Evolutionary conservation across 37 sponge, comb jelly and placozoan genomes (phyloP), one percentile per base, ranked within the genome.

Genomic region (Amphimedon queenslandica): DNA sequence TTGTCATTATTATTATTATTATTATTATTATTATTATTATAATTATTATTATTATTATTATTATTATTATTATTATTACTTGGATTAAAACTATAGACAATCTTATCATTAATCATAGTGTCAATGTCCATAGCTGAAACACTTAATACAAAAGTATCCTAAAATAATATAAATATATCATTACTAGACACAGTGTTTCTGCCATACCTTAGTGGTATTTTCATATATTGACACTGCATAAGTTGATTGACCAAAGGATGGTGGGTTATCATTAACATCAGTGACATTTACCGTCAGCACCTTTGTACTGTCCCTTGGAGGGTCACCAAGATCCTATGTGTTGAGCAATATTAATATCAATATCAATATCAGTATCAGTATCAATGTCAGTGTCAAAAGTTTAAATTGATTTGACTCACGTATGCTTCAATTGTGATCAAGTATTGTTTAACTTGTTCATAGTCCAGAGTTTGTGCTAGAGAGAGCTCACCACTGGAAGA

Each of bases 231-330:
- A 16, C 25, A 65, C 42, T n/a, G 11, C 13, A 55, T 81, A 81
- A 37, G 0, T 5, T 1, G 21, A 4, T 30, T 2, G 2, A 16
- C 68, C 43, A 38, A 84, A 78, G 6, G 27, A 29, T 29, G 85
- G 85, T 4, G 73, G 35, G 29, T 77, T 37, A 56, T 84, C 85
- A 57, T 84, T 78, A 25, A 73, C 69, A 27, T 77, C 85, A 31
- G 42, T 2, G 32, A 84, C 85, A 38, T 3, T 56, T 60, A 84
- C 63, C 13, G 74, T 38, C n/a, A 84, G 53, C 1, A 25, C 0
- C 3, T 4, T 57, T 39, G 55, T 27, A 33, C 58, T 72, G 64
- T 16, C 35, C 28, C 35, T 32, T 1, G 64, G 63, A 2, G 2
- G 0, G 41, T 37, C 55, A 34, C 75, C 82, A 20, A 47, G 70